Percentiles rank a stretch among this genome's conserved stretches.
Evolutionary conservation across 2,888 invertebrate genomes (phyloP).

Genomic region (Cryptus armator): DNA sequence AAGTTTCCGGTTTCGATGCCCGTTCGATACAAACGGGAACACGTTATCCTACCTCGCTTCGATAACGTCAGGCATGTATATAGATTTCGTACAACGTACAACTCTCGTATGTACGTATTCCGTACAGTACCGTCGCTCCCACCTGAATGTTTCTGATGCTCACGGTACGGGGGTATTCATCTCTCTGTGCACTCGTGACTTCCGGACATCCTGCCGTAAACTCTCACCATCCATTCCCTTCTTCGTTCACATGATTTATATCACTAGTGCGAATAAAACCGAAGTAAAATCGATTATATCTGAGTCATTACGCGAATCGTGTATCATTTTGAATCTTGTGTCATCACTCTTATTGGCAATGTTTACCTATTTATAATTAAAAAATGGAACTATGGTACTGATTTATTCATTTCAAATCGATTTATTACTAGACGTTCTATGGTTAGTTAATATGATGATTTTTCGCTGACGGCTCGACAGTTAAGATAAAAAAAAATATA

Average conservation of each 20-base stretch:
- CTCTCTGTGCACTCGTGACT: slow-evolving; percentile 37
- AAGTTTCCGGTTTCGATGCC: slow-evolving; percentile 66
- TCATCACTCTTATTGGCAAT: background rate
- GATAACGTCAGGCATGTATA: slow-evolving; percentile 62
- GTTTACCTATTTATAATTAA: background rate
- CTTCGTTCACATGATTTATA: slow-evolving; percentile 28
- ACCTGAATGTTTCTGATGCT: slow-evolving; percentile 59
- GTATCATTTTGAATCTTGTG: background rate
- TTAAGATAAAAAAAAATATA: background rate
- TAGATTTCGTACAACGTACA: slow-evolving; percentile 44
- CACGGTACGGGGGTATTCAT: slow-evolving; percentile 46
- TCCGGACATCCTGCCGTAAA: slow-evolving; percentile 58
- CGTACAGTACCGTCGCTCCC: slow-evolving; percentile 33
- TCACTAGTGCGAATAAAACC: slow-evolving; percentile 8
- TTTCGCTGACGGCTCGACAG: background rate
- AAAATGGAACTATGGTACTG: background rate
- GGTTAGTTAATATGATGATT: background rate
- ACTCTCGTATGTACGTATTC: slow-evolving; percentile 31
- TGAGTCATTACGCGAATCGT: slow-evolving; percentile 19
- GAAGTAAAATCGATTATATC: background rate
- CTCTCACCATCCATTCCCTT: slow-evolving; percentile 27
- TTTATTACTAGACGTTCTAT: background rate
- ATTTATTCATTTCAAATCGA: background rate
- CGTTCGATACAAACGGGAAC: slow-evolving; percentile 58
- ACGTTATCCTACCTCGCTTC: slow-evolving; percentile 62